Conservation (phyloP, 2,797 vertebrate genomes). For the Hippocampus kuda region DNA sequence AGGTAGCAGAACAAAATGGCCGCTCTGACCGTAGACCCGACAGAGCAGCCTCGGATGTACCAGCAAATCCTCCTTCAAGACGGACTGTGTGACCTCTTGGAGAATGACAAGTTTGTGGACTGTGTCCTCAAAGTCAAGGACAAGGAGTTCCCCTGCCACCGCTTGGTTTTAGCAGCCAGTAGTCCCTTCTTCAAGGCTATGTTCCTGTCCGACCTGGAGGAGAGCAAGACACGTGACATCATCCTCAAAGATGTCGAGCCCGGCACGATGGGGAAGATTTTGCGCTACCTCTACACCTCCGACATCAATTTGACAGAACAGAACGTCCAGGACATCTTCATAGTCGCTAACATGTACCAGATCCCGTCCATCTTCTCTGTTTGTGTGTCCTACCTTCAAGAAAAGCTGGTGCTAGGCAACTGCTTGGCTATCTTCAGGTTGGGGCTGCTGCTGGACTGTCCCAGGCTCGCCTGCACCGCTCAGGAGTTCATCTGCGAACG, state of each 20-base stretch:
- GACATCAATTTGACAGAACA: slow-evolving; percentile 87
- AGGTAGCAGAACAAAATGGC: slow-evolving; percentile 69
- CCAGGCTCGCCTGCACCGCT: slow-evolving; percentile 75
- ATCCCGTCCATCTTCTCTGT: slow-evolving; percentile 97
- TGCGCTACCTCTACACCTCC: slow-evolving; percentile 92
- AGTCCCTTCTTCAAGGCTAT: slow-evolving; percentile 92
- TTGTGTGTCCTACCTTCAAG: slow-evolving; percentile 89
- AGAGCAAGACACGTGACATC: slow-evolving; percentile 79
- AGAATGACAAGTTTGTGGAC: slow-evolving; percentile 90
- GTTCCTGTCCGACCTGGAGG: slow-evolving; percentile 84
- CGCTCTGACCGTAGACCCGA: slow-evolving; percentile 75
- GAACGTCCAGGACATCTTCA: slow-evolving; percentile 93
- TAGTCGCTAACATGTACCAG: slow-evolving; percentile 93
- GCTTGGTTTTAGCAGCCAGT: slow-evolving; percentile 89
- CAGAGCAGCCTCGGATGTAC: slow-evolving; percentile 86
- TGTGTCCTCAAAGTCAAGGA: slow-evolving; percentile 86
- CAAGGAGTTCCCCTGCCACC: slow-evolving; percentile 87
- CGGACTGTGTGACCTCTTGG: slow-evolving; percentile 88
- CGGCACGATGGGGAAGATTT: slow-evolving; percentile 78
- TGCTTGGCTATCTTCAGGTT: slow-evolving; percentile 91
- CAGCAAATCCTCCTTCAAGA: slow-evolving; percentile 95
- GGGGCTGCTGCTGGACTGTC: slow-evolving; percentile 87
- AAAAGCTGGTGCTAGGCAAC: slow-evolving; percentile 86
- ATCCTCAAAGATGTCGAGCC: slow-evolving; percentile 86
- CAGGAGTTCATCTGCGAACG: slow-evolving; percentile 88